phyloP scores from a whole-genome alignment of 1,140 invertebrate genomes.

The Andricus grossulariae region DNA sequence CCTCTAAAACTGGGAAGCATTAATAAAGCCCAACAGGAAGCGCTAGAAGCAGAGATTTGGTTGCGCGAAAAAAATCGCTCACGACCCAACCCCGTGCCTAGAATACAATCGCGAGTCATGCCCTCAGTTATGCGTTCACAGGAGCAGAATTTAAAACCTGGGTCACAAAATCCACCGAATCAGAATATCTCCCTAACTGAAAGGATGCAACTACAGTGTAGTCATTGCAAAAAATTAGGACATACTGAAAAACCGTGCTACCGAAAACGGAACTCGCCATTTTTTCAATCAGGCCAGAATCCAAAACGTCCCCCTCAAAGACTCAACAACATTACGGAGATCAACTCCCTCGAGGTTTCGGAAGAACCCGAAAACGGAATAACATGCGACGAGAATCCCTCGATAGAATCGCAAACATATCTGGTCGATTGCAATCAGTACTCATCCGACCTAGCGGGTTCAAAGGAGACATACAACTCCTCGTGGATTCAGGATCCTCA shows the following conservation, averaged over 20 bases:
- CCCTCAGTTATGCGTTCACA: too few species aligned
- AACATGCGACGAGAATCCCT: background rate
- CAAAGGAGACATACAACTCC: background rate
- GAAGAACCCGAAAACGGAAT: background rate
- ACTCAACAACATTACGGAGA: background rate
- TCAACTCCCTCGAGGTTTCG: background rate
- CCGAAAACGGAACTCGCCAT: too few species aligned
- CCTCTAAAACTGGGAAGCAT: background rate
- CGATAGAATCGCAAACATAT: background rate
- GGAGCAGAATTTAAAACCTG: too few species aligned
- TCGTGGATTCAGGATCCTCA: background rate
- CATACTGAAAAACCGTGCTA: too few species aligned
- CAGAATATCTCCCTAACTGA: background rate
- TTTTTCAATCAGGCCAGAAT: background rate
- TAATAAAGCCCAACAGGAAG: background rate
- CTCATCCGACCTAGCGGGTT: background rate
- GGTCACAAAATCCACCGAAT: background rate
- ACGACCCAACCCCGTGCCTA: background rate
- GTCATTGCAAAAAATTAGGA: too few species aligned
- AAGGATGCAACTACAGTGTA: too few species aligned
- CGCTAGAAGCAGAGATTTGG: background rate
- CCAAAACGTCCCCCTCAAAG: background rate
- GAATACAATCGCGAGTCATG: background rate
- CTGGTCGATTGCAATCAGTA: background rate
- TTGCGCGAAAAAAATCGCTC: background rate